Evolutionary conservation across 2,888 invertebrate genomes (phyloP).

Genomic region (Lissonota sp.): DNA sequence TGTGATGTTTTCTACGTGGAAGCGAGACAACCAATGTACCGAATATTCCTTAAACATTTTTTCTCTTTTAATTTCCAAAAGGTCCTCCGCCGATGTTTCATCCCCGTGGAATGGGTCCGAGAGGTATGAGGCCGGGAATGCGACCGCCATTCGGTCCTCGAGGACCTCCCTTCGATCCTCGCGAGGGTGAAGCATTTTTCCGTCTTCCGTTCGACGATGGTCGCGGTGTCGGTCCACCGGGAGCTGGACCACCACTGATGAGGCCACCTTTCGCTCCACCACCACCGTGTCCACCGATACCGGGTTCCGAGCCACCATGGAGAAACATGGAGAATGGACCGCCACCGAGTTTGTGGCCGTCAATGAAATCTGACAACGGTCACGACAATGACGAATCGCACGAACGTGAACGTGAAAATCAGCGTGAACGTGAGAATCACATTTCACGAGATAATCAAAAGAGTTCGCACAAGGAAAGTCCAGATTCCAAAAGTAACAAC

Average conservation of each 20-base stretch:
- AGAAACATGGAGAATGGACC: constrained; percentile 74
- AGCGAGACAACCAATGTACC: too few species aligned
- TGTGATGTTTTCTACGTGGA: too few species aligned
- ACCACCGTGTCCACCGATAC: constrained; percentile 67
- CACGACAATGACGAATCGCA: constrained; percentile 63
- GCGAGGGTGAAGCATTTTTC: constrained; percentile 78
- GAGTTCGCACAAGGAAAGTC: constrained; percentile 44
- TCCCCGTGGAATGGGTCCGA: constrained; percentile 81
- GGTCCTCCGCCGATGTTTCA: constrained; percentile 83
- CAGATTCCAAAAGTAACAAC: constrained; percentile 63
- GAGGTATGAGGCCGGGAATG: constrained; percentile 81
- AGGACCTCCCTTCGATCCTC: constrained; percentile 77
- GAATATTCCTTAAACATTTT: not conserved
- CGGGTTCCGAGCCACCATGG: constrained; percentile 74
- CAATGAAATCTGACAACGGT: constrained; percentile 69
- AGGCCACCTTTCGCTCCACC: constrained; percentile 66
- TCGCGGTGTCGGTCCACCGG: constrained; percentile 70
- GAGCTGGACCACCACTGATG: constrained; percentile 61
- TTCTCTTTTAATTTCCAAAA: constrained; percentile 59
- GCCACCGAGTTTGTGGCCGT: constrained; percentile 71
- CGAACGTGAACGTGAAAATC: constrained; percentile 29
- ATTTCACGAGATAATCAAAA: constrained; percentile 70
- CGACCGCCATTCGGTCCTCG: constrained; percentile 79
- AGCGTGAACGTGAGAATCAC: constrained; percentile 61
- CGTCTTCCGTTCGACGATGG: constrained; percentile 78